phyloP scores from a whole-genome alignment of 1,140 invertebrate species.

The Odontomachus brunneus region DNA sequence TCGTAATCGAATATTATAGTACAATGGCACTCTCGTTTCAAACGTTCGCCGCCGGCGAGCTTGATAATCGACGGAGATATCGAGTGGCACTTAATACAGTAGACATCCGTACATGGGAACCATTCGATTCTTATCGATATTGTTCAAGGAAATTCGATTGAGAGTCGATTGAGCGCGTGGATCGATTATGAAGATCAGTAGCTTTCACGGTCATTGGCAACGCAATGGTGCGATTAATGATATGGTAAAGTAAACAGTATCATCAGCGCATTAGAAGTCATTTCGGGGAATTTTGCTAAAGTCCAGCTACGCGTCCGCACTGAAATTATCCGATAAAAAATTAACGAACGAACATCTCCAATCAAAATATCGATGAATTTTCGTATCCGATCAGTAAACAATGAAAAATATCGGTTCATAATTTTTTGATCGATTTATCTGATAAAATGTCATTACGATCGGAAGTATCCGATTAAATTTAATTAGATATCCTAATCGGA shows the following conservation, averaged over 20 bases:
- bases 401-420: too few species aligned
- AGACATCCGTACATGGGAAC: not conserved
- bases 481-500: too few species aligned
- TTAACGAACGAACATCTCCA: too few species aligned
- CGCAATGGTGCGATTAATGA: not conserved
- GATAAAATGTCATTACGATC: too few species aligned
- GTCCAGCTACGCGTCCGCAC: not conserved
- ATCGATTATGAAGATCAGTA: slow-evolving; percentile 40
- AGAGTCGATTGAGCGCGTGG: not conserved
- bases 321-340: too few species aligned
- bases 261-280: not conserved
- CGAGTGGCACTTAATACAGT: not conserved
- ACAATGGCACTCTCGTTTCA: not conserved
- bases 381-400: too few species aligned
- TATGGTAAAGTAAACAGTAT: slow-evolving; percentile 9
- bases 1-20: not conserved
- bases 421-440: too few species aligned
- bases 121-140: slow-evolving; percentile 12
- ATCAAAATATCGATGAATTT: too few species aligned
- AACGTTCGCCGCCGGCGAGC: not conserved
- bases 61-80: not conserved
- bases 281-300: slow-evolving; percentile 7
- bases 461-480: too few species aligned
- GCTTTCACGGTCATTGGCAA: slow-evolving; percentile 55
- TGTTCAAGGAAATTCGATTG: slow-evolving; percentile 9